Conservation (phyloP, 2,797 vertebrate genomes). For the Gastrophryne carolinensis region DNA sequence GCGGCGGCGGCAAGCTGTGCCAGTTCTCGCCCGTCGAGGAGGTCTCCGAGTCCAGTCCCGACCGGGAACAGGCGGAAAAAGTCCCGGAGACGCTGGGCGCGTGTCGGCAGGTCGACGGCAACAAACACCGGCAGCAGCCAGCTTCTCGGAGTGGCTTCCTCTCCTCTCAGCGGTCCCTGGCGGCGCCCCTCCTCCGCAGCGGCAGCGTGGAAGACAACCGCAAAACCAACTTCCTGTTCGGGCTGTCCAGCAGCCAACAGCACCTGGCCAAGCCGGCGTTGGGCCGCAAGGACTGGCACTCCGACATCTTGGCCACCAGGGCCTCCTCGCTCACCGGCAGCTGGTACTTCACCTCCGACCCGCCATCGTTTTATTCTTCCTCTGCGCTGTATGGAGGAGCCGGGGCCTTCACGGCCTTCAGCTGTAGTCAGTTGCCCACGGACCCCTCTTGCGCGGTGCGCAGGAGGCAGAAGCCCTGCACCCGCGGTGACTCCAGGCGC, state of each 20-base stretch:
- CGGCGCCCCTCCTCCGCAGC: constrained; percentile 75
- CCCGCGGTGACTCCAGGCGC: constrained; percentile 81
- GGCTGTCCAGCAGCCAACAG: constrained; percentile 85
- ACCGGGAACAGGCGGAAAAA: constrained; percentile 70
- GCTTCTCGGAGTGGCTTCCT: constrained; percentile 48
- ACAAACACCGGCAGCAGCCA: constrained; percentile 59
- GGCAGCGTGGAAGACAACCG: constrained; percentile 83
- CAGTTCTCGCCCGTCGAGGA: constrained; percentile 93
- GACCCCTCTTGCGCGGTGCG: constrained; percentile 76
- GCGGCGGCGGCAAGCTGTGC: constrained; percentile 72
- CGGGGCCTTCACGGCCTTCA: constrained; percentile 65
- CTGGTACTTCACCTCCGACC: constrained; percentile 86
- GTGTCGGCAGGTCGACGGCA: constrained; percentile 61
- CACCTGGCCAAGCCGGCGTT: constrained; percentile 75
- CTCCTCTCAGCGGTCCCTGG: constrained; percentile 53
- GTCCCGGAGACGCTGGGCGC: constrained; percentile 32
- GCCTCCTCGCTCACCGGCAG: constrained; percentile 73
- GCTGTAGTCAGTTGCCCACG: constrained; percentile 77
- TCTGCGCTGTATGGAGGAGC: constrained; percentile 76
- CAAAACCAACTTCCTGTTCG: constrained; percentile 76
- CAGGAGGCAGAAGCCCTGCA: constrained; percentile 73
- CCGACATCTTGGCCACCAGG: constrained; percentile 83
- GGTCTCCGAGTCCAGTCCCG: constrained; percentile 88
- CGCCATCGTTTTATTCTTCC: constrained; percentile 82
- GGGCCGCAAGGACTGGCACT: constrained; percentile 91